Conservation (phyloP, 2,888 invertebrate genomes). For the Anthoptus insignis region DNA sequence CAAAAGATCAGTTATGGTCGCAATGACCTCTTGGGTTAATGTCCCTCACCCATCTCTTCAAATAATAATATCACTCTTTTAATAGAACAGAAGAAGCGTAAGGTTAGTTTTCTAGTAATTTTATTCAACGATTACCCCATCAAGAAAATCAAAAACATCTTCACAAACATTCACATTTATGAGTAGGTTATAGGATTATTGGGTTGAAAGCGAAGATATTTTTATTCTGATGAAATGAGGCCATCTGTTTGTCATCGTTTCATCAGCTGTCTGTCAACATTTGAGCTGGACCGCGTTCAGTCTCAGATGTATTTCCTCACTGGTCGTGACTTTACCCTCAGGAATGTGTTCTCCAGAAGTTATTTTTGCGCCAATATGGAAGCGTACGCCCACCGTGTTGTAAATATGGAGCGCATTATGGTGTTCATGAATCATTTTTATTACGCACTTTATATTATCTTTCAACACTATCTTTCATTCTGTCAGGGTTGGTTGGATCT, state of each 20-base stretch:
- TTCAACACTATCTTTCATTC: background rate
- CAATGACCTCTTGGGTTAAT: too few species aligned
- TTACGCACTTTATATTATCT: slow-evolving; percentile 11
- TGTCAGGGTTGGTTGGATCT: background rate
- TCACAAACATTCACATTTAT: too few species aligned
- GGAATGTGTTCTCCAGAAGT: slow-evolving; percentile 8
- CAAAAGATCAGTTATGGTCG: too few species aligned
- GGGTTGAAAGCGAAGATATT: too few species aligned
- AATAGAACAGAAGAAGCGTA: too few species aligned
- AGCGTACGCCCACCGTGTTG: background rate
- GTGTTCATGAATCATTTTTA: slow-evolving; percentile 24
- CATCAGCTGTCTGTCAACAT: background rate
- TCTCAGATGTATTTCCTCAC: background rate
- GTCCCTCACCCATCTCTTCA: too few species aligned
- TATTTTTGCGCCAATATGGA: slow-evolving; percentile 18
- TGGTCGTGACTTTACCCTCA: background rate
- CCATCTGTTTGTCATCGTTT: background rate
- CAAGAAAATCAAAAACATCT: background rate
- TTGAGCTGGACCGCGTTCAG: background rate
- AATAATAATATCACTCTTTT: too few species aligned
- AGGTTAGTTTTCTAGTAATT: too few species aligned
- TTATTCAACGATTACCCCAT: too few species aligned
- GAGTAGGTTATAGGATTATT: too few species aligned
- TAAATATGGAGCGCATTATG: slow-evolving; percentile 20
- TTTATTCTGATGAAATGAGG: background rate